Evolutionary conservation across 2,113 vertebrate genomes (phyloP).

Genomic region (Balaenoptera acutorostrata): DNA sequence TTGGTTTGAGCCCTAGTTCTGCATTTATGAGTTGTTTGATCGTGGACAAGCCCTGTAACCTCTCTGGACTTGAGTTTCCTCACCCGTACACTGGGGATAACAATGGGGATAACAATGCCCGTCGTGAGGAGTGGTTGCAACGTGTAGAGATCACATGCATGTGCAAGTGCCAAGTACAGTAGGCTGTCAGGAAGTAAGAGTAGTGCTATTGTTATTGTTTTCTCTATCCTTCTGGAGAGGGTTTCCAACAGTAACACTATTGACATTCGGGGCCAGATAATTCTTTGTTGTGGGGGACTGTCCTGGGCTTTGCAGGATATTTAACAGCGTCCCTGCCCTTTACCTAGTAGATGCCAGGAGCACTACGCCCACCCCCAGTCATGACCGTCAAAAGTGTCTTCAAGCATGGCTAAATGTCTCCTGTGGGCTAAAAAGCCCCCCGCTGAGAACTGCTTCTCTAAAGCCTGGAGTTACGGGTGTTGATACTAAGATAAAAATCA

Average conservation of each 20-base stretch:
- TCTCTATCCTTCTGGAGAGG: neutral
- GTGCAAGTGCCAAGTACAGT: neutral
- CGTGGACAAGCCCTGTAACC: neutral
- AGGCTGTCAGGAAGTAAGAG: neutral
- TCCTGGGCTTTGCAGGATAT: neutral
- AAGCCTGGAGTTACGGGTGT: neutral
- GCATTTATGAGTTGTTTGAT: neutral
- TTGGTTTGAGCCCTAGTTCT: neutral
- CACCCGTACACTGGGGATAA: neutral
- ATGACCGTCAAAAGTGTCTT: neutral
- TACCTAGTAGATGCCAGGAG: neutral
- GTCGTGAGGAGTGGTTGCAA: too few relatives aligned
- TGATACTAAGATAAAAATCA: neutral
- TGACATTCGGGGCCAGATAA: neutral
- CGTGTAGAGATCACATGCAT: fast-evolving
- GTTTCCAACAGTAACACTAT: neutral
- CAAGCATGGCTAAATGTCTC: neutral
- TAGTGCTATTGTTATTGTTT: neutral
- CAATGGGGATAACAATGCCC: neutral
- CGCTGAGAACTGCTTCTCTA: neutral
- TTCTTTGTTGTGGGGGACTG: neutral
- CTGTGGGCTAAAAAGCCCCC: neutral
- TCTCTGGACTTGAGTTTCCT: neutral
- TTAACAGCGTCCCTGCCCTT: neutral
- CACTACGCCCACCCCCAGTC: neutral